Percentiles rank a stretch among this genome's conserved stretches.
These are phyloP conservation scores for Hippocampus comes DNA, from an alignment of 2,113 vertebrate species.

Conservation along the genomic window DNA sequence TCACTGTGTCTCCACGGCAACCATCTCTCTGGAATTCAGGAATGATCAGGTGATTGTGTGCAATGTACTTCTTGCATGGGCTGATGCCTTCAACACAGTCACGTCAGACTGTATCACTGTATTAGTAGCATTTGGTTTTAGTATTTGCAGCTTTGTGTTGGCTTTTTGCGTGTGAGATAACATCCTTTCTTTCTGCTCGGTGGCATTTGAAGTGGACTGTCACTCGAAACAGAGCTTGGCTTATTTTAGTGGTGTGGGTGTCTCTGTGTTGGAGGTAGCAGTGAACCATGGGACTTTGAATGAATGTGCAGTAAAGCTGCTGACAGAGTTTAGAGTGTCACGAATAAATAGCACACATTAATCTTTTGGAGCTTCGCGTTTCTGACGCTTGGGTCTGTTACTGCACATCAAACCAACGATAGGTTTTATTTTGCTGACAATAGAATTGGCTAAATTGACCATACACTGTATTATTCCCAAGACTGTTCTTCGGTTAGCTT, in stretches of 20 bases:
- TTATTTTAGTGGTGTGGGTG: constrained; percentile 49
- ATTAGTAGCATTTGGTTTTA: not conserved
- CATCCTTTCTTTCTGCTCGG: constrained; percentile 15
- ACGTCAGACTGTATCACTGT: not conserved
- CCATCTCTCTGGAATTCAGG: constrained; percentile 22
- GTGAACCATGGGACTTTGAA: constrained; percentile 26
- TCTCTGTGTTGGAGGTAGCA: not conserved
- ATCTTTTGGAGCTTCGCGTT: constrained; percentile 25
- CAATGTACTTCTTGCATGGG: constrained; percentile 33
- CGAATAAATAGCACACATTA: constrained; percentile 36
- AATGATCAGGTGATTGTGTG: constrained; percentile 34
- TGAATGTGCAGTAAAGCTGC: constrained; percentile 35
- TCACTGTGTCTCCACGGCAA: constrained; percentile 39
- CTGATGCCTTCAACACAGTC: constrained; percentile 1
- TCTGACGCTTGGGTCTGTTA: constrained; percentile 3
- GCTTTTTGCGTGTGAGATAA: constrained; percentile 17
- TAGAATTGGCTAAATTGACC: not conserved
- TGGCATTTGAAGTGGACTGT: constrained; percentile 49
- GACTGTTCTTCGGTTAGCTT: no score
- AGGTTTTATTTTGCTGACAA: not conserved
- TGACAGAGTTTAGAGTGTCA: constrained; percentile 56
- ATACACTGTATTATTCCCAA: not conserved
- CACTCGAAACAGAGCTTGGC: constrained; percentile 31
- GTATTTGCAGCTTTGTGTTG: constrained; percentile 10
- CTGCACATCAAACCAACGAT: not conserved